A percentile compares a stretch with the other conserved stretches of the same genome.
Evolutionary conservation across 2,888 invertebrate species (phyloP).

Genomic region (Acanthosepion pharaonis): DNA sequence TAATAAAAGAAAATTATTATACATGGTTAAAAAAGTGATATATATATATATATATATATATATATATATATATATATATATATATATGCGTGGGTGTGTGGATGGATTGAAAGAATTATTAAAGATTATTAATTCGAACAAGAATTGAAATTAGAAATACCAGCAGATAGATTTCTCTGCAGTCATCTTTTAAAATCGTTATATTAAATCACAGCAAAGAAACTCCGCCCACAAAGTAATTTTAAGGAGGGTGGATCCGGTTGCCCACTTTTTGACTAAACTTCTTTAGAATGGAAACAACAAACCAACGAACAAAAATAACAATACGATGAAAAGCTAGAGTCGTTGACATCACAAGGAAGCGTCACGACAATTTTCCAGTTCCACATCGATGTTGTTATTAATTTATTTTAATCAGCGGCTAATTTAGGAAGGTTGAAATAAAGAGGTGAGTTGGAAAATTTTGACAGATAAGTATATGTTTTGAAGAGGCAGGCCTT

Average conservation of each 20-base stretch:
- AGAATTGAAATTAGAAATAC: too few species aligned
- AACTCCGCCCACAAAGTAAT: background rate
- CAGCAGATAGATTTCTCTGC: too few species aligned
- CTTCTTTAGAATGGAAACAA: background rate
- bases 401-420: too few species aligned
- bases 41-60: background rate
- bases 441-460: too few species aligned
- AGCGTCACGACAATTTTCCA: background rate
- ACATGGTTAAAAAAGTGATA: too few species aligned
- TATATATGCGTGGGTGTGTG: background rate
- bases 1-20: too few species aligned
- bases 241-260: background rate
- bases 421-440: too few species aligned
- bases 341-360: background rate
- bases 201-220: background rate
- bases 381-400: too few species aligned
- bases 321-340: background rate
- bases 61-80: background rate
- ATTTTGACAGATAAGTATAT: too few species aligned
- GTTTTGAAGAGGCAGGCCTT: too few species aligned
- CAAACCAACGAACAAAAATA: background rate
- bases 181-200: too few species aligned
- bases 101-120: background rate
- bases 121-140: too few species aligned
- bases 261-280: background rate